These are phyloP conservation scores for Pimpla rufipes DNA, from an alignment of 2,888 invertebrate species.

Conservation along the genomic window DNA sequence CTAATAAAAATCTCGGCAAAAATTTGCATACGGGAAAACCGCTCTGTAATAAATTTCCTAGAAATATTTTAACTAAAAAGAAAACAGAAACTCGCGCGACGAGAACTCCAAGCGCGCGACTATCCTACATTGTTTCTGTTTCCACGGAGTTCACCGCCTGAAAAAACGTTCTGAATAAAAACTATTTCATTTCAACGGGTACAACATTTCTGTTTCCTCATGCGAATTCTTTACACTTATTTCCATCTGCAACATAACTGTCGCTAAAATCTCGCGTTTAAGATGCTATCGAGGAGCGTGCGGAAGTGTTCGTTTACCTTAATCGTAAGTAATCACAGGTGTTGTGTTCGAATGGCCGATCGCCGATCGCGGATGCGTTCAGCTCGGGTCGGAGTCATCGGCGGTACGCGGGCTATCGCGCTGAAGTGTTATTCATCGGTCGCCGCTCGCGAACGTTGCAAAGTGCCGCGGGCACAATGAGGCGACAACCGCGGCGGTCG, in stretches of 20 bases:
- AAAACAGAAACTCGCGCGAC: not conserved
- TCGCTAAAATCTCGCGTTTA: not conserved
- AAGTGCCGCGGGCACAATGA: slow-evolving; percentile 54
- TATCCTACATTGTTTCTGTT: not conserved
- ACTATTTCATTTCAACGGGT: not conserved
- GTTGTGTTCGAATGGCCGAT: slow-evolving; percentile 15
- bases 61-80: not conserved
- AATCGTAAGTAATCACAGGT: slow-evolving; percentile 51
- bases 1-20: too few species aligned
- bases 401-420: slow-evolving; percentile 49
- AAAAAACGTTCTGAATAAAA: too few species aligned
- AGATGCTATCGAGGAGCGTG: not conserved
- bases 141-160: too few species aligned
- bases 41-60: too few species aligned
- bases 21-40: too few species aligned
- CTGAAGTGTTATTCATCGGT: slow-evolving; percentile 41
- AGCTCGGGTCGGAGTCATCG: slow-evolving; percentile 20
- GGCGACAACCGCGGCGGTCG: slow-evolving; percentile 5
- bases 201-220: not conserved
- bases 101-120: not conserved
- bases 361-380: not conserved
- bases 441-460: slow-evolving; percentile 22
- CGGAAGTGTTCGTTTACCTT: slow-evolving; percentile 33
- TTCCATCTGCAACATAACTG: not conserved
- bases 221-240: not conserved